A percentile compares a stretch with the other conserved stretches of the same genome.
phyloP scores from a whole-genome alignment of 2,113 vertebrate species.

The Daubentonia madagascariensis region DNA sequence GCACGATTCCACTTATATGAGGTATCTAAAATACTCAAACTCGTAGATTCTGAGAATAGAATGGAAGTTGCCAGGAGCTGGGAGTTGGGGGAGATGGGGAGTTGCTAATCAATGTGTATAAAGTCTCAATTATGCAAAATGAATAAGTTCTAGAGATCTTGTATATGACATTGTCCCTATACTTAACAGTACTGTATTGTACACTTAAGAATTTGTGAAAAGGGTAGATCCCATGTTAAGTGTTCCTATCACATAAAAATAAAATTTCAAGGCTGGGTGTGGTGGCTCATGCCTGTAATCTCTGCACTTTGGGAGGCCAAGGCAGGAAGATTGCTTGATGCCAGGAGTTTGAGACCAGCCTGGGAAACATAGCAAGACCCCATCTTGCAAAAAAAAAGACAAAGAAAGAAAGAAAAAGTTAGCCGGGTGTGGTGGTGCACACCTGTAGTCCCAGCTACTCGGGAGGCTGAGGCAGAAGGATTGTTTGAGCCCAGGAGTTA shows the following conservation, averaged over 20 bases:
- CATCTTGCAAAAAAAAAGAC: no score
- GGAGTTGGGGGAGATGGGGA: background rate
- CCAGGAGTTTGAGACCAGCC: no score
- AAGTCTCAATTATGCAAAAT: background rate
- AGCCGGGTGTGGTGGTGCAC: no score
- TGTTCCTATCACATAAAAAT: background rate
- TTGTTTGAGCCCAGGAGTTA: no score
- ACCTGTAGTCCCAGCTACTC: no score
- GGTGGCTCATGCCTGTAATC: no score
- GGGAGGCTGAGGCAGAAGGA: no score
- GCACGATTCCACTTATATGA: background rate
- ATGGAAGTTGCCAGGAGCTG: background rate
- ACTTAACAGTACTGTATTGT: background rate
- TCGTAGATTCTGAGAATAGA: background rate
- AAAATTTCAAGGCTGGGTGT: background rate
- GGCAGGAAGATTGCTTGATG: no score
- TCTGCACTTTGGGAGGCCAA: no score
- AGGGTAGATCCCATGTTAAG: background rate
- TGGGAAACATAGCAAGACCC: no score
- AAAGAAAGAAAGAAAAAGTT: no score
- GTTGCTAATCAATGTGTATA: no score
- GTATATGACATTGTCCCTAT: accelerated
- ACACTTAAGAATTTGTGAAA: background rate
- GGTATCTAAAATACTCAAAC: background rate
- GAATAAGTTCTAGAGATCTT: background rate